Conservation (phyloP, 2,797 vertebrate genomes). For the Lithobates pipiens region DNA sequence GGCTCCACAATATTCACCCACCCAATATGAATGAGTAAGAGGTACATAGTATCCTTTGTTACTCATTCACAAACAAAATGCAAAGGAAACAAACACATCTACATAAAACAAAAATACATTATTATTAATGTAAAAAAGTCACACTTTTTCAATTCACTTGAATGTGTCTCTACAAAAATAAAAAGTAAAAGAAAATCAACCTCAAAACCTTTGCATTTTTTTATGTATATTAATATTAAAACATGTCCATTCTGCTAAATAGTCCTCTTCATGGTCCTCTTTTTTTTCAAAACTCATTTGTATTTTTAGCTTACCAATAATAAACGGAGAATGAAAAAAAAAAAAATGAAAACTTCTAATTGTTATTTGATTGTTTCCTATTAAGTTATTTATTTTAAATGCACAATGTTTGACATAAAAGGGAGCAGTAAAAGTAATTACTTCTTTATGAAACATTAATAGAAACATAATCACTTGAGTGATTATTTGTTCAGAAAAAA, state of each 20-base stretch:
- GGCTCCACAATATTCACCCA: too few species aligned
- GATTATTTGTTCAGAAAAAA: slow-evolving; percentile 17
- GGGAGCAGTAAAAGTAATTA: slow-evolving; percentile 6
- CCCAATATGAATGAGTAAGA: too few species aligned
- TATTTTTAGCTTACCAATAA: not conserved
- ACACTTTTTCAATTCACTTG: too few species aligned
- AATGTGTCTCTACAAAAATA: too few species aligned
- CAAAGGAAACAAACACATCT: too few species aligned
- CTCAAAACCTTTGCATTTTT: too few species aligned
- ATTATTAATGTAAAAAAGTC: too few species aligned
- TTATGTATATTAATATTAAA: not conserved
- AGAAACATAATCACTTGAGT: not conserved
- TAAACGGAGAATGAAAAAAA: not conserved
- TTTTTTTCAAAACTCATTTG: not conserved
- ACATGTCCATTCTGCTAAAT: not conserved
- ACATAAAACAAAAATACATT: too few species aligned
- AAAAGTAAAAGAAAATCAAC: too few species aligned
- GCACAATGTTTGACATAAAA: not conserved
- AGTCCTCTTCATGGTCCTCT: not conserved
- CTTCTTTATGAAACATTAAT: slow-evolving; percentile 10
- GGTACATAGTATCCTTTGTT: too few species aligned
- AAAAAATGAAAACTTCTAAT: not conserved
- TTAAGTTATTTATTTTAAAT: slow-evolving; percentile 8
- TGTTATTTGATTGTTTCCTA: not conserved
- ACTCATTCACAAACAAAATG: too few species aligned